Conservation (phyloP, 2,113 vertebrate species). For the Lutjanus erythropterus region DNA sequence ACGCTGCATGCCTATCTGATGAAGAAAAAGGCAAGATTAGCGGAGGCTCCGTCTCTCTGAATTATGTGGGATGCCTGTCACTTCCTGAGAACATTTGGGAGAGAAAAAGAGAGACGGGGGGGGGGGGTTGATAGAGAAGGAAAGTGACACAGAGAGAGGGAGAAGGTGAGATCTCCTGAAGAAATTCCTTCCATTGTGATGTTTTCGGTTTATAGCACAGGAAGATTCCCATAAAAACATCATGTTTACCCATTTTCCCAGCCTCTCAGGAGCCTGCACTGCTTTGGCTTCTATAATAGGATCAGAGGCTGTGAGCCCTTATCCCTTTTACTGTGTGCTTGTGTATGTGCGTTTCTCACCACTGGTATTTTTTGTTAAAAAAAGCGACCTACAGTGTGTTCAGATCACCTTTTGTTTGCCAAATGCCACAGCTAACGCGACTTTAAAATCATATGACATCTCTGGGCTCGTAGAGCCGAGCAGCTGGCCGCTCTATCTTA, state of each 20-base stretch:
- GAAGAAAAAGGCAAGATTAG: conserved; percentile 61
- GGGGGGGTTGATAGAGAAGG: not conserved
- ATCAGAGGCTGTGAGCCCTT: conserved; percentile 62
- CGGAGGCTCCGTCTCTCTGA: conserved; percentile 32
- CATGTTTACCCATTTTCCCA: conserved; percentile 46
- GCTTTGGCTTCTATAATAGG: conserved; percentile 58
- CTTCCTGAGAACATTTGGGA: conserved; percentile 44
- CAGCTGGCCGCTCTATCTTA: conserved; percentile 66
- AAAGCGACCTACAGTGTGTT: conserved; percentile 11
- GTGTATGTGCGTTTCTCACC: conserved; percentile 16
- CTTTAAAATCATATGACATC: conserved; percentile 43
- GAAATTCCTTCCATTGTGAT: conserved; percentile 28
- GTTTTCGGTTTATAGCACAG: conserved; percentile 14
- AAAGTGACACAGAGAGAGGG: not conserved
- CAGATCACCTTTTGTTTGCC: conserved; percentile 56
- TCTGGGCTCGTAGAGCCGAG: conserved; percentile 24
- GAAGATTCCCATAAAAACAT: conserved; percentile 47
- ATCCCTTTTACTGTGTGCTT: conserved; percentile 43
- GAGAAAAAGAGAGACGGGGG: not conserved
- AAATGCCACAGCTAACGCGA: conserved; percentile 23
- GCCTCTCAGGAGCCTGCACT: conserved; percentile 47
- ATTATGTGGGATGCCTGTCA: conserved; percentile 44
- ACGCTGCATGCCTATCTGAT: conserved; percentile 51
- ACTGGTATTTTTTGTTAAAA: conserved; percentile 15
- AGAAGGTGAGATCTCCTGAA: conserved; percentile 47